phyloP scores from a whole-genome alignment of 2,797 vertebrate species.

The Nannoperca australis region DNA sequence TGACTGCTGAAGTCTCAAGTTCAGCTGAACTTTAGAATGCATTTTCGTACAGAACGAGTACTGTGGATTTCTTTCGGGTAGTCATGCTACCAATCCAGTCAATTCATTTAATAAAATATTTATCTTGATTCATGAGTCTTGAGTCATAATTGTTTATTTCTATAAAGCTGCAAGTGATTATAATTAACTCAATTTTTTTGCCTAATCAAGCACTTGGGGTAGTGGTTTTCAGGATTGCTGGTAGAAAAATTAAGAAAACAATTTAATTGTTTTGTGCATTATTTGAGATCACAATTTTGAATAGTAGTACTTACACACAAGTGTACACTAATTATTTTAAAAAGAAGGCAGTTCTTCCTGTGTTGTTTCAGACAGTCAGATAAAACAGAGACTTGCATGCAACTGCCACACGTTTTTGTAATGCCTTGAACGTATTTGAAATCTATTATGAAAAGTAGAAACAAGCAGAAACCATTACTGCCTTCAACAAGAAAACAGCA shows the following conservation, averaged over 20 bases:
- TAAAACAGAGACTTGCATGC: background rate
- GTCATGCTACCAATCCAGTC: background rate
- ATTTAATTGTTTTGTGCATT: conserved; percentile 29
- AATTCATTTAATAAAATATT: conserved; percentile 17
- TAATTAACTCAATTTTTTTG: conserved; percentile 10
- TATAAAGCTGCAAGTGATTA: conserved; percentile 20
- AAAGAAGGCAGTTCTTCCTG: background rate
- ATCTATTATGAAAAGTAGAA: background rate
- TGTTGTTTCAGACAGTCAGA: background rate
- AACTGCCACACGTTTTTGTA: background rate
- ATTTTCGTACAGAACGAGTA: background rate
- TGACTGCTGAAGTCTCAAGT: background rate
- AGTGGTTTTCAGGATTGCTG: conserved; percentile 18
- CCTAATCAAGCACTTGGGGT: conserved; percentile 26
- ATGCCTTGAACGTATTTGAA: background rate
- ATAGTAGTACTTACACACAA: background rate
- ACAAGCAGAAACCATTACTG: background rate
- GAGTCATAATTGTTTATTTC: conserved; percentile 26
- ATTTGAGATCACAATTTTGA: conserved; percentile 5
- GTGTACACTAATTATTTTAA: background rate
- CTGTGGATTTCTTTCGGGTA: background rate
- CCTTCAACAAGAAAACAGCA: background rate
- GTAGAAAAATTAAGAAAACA: conserved; percentile 21
- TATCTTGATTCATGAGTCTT: background rate
- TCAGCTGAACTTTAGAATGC: background rate